phyloP scores from a whole-genome alignment of 92 coral and sea anemone genomes.

The Paragorgia papillata region DNA sequence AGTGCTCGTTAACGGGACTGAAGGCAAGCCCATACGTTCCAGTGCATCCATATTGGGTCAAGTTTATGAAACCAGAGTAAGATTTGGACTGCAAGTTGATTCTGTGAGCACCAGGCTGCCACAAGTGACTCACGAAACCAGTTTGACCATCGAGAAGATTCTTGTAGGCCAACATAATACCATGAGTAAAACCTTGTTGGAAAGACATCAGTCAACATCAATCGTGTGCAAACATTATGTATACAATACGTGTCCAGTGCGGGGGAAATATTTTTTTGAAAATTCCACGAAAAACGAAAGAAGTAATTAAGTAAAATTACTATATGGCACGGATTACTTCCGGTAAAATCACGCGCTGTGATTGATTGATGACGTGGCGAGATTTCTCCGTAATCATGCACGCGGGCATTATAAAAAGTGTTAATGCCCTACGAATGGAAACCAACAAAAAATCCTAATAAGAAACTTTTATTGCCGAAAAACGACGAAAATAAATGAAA shows the following conservation, averaged over 20 bases:
- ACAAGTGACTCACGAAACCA: background rate
- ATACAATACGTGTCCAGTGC: no score
- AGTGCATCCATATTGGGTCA: slow-evolving; percentile 33
- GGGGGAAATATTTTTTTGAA: background rate
- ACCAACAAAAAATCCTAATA: no score
- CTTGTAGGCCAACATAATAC: background rate
- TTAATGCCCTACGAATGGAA: no score
- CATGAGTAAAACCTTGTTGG: background rate
- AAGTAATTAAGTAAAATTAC: background rate
- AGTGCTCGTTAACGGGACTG: slow-evolving; percentile 52
- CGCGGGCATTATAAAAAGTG: no score
- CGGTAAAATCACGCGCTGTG: no score
- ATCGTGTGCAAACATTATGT: no score
- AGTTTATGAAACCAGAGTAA: slow-evolving; percentile 40
- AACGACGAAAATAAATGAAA: no score
- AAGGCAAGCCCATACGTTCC: slow-evolving; percentile 59
- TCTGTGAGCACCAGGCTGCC: background rate
- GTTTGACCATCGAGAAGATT: background rate
- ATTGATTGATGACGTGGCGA: no score
- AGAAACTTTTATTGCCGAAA: no score
- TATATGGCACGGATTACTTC: no score
- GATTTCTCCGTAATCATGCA: no score
- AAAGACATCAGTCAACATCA: no score
- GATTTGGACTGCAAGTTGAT: slow-evolving; percentile 43
- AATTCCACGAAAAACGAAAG: background rate